Base-by-base conservation (phyloP, 1,140 invertebrate species). In the Chrysomallon squamiferum region DNA sequence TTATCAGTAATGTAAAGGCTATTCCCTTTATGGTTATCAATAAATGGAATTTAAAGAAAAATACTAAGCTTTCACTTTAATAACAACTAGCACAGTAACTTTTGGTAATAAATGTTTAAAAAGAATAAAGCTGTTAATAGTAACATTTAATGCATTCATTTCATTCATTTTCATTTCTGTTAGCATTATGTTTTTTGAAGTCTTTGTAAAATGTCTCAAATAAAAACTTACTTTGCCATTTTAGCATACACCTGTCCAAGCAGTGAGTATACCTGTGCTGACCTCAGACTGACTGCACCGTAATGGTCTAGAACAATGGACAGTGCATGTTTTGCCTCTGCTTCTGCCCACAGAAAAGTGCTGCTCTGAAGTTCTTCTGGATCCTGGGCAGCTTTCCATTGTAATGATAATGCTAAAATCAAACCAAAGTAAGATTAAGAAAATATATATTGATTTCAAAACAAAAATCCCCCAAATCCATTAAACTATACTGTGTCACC, bases 201-300 rank as follows among this genome's bases (percentile, higher is more conserved):
- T n/a, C n/a, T n/a, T n/a, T n/a, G n/a, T n/a, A n/a, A n/a, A n/a
- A n/a, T n/a, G n/a, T n/a, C n/a, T n/a, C n/a, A n/a, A n/a, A n/a
- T n/a, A n/a, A n/a, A n/a, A 29, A 63, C 69, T 54, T 75, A 84
- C 82, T 71, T 75, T 59, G 79, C 77, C 80, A 82, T 83, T 65
- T 81, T 82, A 29, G 75, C 74, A 64, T 80, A 81, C 52, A 84
- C 77, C 68, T 84, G 77, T 1, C 77, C 82, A 25, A 82, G 69
- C 7, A 83, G 71, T 7, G 70, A 63, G 60, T 77, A 68, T 30
- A 80, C 70, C 64, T 78, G 75, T 6, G 73, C 77, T n/a, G 74
- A 74, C 38, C 74, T 69, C 5, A 81, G 71, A 62, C 81, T 82
- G 60, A 82, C 71, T 33, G 80, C 76, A 25, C 81, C 81, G 56